phyloP scores from a whole-genome alignment of 2,113 vertebrate species.

The Microtus richardsoni region DNA sequence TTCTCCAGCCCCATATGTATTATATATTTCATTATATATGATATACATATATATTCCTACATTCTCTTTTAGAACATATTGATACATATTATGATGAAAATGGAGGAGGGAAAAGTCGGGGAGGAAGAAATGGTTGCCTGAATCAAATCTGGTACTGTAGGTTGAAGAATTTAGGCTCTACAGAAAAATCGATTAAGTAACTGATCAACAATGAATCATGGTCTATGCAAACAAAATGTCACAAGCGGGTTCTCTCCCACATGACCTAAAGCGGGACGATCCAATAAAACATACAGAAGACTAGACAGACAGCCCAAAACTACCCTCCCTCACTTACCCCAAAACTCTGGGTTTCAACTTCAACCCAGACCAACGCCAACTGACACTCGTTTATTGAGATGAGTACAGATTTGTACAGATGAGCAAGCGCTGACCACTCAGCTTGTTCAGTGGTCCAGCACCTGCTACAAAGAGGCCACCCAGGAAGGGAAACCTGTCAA shows the following conservation, averaged over 20 bases:
- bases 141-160: not conserved
- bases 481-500: not conserved
- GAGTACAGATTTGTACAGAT: not conserved
- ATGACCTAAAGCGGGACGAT: not conserved
- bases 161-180: not conserved
- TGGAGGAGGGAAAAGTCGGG: no score
- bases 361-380: not conserved
- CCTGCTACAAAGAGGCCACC: not conserved
- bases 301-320: not conserved
- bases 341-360: not conserved
- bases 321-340: not conserved
- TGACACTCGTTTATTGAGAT: not conserved
- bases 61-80: not conserved
- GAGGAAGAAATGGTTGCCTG: not conserved
- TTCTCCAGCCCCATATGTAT: no score
- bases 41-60: not conserved
- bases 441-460: no score
- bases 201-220: not conserved
- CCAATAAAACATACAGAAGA: not conserved
- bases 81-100: not conserved
- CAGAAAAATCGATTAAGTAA: not conserved
- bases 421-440: not conserved
- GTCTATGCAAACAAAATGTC: conserved; percentile 14
- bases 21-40: not conserved
- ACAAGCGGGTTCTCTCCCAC: not conserved